phyloP scores from a whole-genome alignment of 2,888 invertebrate genomes.

The Cephus spinipes region DNA sequence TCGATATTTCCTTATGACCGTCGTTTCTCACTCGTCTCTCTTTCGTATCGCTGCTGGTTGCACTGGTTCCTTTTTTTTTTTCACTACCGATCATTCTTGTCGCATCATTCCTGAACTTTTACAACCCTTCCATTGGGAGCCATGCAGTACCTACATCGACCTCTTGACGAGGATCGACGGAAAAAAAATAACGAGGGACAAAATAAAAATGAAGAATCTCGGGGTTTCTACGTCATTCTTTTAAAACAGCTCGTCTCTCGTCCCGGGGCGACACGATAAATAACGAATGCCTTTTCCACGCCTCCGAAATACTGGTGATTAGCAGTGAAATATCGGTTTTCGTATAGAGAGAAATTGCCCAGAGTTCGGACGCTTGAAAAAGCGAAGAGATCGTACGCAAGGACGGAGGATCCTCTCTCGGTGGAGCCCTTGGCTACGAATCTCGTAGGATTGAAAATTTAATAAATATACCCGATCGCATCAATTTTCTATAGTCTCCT shows the following conservation, averaged over 20 bases:
- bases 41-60: neutral
- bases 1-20: neutral
- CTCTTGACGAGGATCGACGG: neutral
- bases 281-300: conserved; percentile 66
- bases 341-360: conserved; percentile 60
- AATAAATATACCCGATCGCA: neutral
- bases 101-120: neutral
- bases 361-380: conserved; percentile 37
- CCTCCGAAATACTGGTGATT: conserved; percentile 67
- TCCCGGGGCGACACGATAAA: conserved; percentile 64
- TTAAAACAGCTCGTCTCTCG: conserved; percentile 17
- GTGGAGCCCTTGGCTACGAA: neutral
- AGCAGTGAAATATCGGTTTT: conserved; percentile 67
- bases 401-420: neutral
- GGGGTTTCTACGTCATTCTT: neutral
- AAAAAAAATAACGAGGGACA: neutral
- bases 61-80: neutral
- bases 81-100: neutral
- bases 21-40: neutral
- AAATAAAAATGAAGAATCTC: conserved; percentile 5
- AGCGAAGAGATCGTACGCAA: conserved; percentile 28
- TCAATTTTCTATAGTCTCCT: neutral
- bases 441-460: neutral
- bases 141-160: neutral
- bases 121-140: neutral